Percentiles rank a stretch among this genome's conserved stretches.
Evolutionary conservation across 1,140 invertebrate genomes (phyloP).

Genomic region (Macrosteles quadrilineatus): DNA sequence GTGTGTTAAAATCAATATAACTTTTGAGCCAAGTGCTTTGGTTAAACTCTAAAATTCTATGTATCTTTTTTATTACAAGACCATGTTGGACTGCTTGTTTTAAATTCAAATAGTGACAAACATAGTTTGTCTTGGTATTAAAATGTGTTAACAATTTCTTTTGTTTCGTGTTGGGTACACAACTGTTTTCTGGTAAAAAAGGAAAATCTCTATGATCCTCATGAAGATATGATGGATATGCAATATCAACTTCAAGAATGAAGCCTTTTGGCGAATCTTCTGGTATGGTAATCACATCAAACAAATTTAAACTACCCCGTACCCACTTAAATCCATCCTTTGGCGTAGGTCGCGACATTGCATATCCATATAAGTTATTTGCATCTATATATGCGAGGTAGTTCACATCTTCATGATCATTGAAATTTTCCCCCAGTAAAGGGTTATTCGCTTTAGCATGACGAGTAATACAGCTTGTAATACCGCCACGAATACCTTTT

Average conservation of each 20-base stretch:
- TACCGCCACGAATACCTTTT: constrained; percentile 42
- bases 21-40: constrained; percentile 45
- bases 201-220: constrained; percentile 56
- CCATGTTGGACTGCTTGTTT: constrained; percentile 40
- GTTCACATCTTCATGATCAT: constrained; percentile 45
- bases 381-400: constrained; percentile 56
- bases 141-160: constrained; percentile 37
- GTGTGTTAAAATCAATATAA: constrained; percentile 48
- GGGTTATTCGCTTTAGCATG: constrained; percentile 53
- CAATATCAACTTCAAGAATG: constrained; percentile 54
- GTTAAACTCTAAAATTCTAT: constrained; percentile 46
- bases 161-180: constrained; percentile 22
- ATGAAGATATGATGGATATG: constrained; percentile 51
- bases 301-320: constrained; percentile 38
- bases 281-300: constrained; percentile 46
- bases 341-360: constrained; percentile 53
- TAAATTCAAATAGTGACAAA: constrained; percentile 45
- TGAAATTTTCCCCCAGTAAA: constrained; percentile 51
- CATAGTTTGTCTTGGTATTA: constrained; percentile 41
- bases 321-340: constrained; percentile 52
- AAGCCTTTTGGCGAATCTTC: constrained; percentile 52
- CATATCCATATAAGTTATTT: constrained; percentile 58
- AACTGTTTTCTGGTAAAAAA: constrained; percentile 49
- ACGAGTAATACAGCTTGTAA: constrained; percentile 46
- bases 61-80: constrained; percentile 46